Conservation (phyloP, 1,140 invertebrate species). For the Drosophila sturtevanti region DNA sequence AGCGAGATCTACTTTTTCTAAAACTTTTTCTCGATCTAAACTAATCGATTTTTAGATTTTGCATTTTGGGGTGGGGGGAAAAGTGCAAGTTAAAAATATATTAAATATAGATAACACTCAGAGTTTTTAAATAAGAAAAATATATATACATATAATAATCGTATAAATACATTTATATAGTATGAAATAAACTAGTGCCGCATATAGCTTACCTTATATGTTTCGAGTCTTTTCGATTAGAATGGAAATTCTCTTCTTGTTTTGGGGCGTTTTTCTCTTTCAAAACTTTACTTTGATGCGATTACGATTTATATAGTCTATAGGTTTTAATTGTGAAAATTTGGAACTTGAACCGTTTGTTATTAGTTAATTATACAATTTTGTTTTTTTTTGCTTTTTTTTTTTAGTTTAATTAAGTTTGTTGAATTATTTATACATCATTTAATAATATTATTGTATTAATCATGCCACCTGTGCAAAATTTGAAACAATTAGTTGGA, state of each 20-base stretch:
- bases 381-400: not conserved
- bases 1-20: too few relatives aligned
- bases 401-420: constrained; percentile 5
- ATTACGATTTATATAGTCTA: not conserved
- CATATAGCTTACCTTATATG: not conserved
- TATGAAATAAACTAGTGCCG: constrained; percentile 1
- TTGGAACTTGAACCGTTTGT: constrained; percentile 3
- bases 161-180: constrained; percentile 1
- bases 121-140: not conserved
- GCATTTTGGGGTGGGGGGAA: not conserved
- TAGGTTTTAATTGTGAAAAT: not conserved
- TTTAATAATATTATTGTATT: constrained; percentile 6
- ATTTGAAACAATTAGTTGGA: not conserved
- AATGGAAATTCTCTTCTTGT: not conserved
- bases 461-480: constrained; percentile 4
- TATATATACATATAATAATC: not conserved
- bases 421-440: not conserved
- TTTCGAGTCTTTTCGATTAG: not conserved
- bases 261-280: too few relatives aligned
- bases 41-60: not conserved
- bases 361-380: not conserved
- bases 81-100: constrained; percentile 2
- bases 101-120: not conserved
- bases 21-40: not conserved
- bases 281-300: not conserved